phyloP scores from a whole-genome alignment of 2,888 invertebrate species.

The Drosophila sordidula region DNA sequence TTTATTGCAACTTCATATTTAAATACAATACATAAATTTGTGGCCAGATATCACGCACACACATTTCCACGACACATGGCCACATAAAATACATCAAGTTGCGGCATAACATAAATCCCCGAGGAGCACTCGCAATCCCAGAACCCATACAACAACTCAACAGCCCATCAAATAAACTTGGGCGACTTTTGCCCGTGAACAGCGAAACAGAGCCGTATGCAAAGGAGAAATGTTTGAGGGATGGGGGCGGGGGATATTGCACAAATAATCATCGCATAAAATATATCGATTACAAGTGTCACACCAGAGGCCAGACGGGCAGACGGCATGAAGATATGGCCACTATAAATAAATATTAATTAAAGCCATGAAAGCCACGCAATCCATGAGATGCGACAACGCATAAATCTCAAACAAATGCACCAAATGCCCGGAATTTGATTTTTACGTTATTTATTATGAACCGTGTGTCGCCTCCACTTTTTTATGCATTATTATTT shows the following conservation, averaged over 20 bases:
- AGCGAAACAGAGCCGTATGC: constrained; percentile 19
- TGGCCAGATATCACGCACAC: constrained; percentile 55
- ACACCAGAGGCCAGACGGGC: constrained; percentile 20
- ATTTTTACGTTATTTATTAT: constrained; percentile 18
- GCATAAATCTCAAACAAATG: constrained; percentile 55
- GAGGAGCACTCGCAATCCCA: constrained; percentile 7
- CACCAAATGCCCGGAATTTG: constrained; percentile 23
- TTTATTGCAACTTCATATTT: constrained; percentile 40
- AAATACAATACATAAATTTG: constrained; percentile 53
- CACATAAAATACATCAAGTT: constrained; percentile 63
- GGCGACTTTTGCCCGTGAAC: constrained; percentile 6
- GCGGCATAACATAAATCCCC: constrained; percentile 61
- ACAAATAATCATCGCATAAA: constrained; percentile 47
- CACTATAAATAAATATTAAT: constrained; percentile 74
- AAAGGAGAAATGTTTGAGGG: constrained; percentile 2
- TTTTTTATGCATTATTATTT: constrained; percentile 11
- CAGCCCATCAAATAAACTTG: constrained; percentile 62
- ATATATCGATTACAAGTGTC: constrained; percentile 63
- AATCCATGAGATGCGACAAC: constrained; percentile 18
- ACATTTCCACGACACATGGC: constrained; percentile 1
- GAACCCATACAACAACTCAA: constrained; percentile 37
- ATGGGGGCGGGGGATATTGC: constrained; percentile 11
- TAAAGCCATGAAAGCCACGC: constrained; percentile 45
- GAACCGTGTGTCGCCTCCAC: neutral
- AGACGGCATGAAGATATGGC: constrained; percentile 18